Evolutionary conservation across 2,797 vertebrate genomes (phyloP).

Genomic region (Amazona finschi): DNA sequence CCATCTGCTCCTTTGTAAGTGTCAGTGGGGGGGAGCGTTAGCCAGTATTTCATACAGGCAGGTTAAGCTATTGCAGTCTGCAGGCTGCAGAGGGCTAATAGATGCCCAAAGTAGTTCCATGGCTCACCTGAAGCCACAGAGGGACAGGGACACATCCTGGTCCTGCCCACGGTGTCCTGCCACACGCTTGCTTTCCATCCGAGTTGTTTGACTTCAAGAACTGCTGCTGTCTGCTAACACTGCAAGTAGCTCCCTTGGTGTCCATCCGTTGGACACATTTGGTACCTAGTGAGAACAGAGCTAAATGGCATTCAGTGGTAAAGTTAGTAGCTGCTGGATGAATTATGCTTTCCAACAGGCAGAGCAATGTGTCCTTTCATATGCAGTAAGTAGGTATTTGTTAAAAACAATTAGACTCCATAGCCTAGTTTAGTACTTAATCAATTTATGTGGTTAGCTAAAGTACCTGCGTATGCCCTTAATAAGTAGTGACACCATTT

Average conservation of each 20-base stretch:
- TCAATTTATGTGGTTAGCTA: conserved; percentile 21
- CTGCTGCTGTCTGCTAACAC: not conserved
- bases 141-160: not conserved
- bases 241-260: not conserved
- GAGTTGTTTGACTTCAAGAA: not conserved
- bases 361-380: not conserved
- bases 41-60: not conserved
- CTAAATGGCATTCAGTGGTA: not conserved
- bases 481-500: conserved; percentile 70
- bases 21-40: not conserved
- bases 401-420: conserved; percentile 42
- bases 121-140: not conserved
- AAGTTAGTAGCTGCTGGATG: not conserved
- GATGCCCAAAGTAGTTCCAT: accelerated
- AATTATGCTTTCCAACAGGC: not conserved
- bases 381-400: conserved; percentile 25
- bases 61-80: not conserved
- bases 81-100: not conserved
- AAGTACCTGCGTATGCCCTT: conserved; percentile 28
- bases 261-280: accelerated
- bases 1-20: not conserved
- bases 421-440: conserved; percentile 34
- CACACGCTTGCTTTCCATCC: accelerated
- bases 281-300: not conserved
- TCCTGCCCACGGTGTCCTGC: not conserved